Conservation (phyloP, 2,888 invertebrate species). For the Eledona agricola region DNA sequence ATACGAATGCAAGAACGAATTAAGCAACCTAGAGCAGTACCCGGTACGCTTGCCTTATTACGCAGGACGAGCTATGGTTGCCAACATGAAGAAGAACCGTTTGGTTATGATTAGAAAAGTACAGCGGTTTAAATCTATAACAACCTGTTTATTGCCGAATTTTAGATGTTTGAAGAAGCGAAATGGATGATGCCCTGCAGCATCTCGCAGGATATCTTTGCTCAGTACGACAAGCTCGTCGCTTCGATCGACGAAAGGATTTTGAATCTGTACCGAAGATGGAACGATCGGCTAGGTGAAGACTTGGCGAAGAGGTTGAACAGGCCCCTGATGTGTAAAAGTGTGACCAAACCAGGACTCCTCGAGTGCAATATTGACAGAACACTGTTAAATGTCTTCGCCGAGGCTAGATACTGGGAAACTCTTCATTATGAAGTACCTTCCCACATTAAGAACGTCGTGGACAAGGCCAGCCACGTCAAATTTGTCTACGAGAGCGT, state of each 20-base stretch:
- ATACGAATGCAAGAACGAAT: conserved; percentile 75
- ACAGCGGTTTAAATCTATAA: no score
- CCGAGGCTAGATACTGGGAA: conserved; percentile 80
- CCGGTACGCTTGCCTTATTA: conserved; percentile 75
- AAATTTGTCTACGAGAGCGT: conserved; percentile 76
- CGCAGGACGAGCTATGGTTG: conserved; percentile 75
- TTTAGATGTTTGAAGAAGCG: conserved; percentile 73
- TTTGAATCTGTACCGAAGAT: conserved; percentile 66
- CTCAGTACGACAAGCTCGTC: conserved; percentile 72
- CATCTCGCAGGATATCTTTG: conserved; percentile 75
- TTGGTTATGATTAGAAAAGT: conserved; percentile 70
- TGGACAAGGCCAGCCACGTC: conserved; percentile 67
- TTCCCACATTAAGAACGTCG: conserved; percentile 71
- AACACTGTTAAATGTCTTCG: conserved; percentile 69
- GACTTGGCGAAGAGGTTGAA: conserved; percentile 71
- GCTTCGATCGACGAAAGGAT: conserved; percentile 68
- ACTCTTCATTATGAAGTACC: conserved; percentile 76
- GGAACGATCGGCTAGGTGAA: conserved; percentile 69
- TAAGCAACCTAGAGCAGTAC: conserved; percentile 68
- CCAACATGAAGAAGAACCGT: conserved; percentile 73
- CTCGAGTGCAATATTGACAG: conserved; percentile 84
- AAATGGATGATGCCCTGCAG: conserved; percentile 82
- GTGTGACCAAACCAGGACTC: conserved; percentile 70
- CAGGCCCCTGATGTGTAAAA: conserved; percentile 77
- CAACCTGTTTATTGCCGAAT: no score